A percentile compares a stretch with the other conserved stretches of the same genome.
These are phyloP conservation scores for Phataginus tricuspis DNA, from an alignment of 2,797 vertebrate genomes.

Conservation along the genomic window DNA sequence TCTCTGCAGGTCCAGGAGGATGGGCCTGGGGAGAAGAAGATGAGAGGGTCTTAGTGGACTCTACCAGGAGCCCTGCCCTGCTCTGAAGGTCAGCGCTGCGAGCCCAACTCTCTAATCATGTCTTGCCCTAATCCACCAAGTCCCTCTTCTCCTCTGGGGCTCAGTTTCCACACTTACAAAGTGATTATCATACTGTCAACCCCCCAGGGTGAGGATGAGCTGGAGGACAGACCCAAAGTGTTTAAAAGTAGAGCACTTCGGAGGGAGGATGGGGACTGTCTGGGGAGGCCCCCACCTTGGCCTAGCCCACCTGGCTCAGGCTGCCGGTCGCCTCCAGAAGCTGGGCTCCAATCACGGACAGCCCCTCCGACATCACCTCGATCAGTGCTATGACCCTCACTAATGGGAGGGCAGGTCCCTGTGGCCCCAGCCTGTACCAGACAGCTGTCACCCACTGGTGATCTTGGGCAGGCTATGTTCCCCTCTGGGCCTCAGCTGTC, in stretches of 20 bases:
- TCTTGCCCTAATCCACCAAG: neutral
- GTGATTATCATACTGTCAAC: neutral
- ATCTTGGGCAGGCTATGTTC: neutral
- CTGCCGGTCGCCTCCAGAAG: neutral
- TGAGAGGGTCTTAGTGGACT: neutral
- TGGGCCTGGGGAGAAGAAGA: no score
- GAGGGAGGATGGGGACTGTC: neutral
- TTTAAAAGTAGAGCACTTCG: neutral
- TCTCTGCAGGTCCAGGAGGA: neutral
- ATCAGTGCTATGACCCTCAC: neutral
- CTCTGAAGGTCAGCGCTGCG: neutral
- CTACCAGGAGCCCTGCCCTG: neutral
- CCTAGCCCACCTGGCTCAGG: fast-evolving
- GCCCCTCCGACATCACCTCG: fast-evolving
- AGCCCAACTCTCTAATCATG: neutral
- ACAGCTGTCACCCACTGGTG: neutral
- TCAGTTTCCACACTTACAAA: neutral
- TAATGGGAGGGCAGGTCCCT: neutral
- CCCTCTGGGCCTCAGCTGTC: neutral
- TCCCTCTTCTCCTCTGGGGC: neutral
- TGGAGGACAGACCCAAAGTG: neutral
- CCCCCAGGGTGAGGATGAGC: neutral
- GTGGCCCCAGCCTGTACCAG: neutral
- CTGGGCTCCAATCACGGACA: neutral
- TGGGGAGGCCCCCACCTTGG: fast-evolving